Evolutionary conservation across 2,888 invertebrate genomes (phyloP).

Genomic region (Catocala sponsa): DNA sequence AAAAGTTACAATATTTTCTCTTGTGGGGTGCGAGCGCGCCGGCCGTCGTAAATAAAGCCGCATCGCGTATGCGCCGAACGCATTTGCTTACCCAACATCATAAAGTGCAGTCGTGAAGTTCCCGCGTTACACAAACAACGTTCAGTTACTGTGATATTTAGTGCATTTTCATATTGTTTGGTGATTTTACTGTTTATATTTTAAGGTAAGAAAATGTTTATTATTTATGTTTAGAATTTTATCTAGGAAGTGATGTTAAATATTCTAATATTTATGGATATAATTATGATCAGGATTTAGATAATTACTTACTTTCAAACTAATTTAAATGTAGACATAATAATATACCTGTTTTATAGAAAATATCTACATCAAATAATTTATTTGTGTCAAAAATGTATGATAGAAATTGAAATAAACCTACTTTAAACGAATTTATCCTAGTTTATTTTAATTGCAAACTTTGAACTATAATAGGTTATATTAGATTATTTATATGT

Average conservation of each 20-base stretch:
- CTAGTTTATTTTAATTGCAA: no score
- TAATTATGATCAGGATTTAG: no score
- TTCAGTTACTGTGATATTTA: conserved; percentile 28
- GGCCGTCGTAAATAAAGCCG: conserved; percentile 42
- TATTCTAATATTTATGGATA: no score
- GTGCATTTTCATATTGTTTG: conserved; percentile 27
- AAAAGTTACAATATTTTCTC: not conserved
- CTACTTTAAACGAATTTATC: no score
- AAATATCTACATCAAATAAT: no score
- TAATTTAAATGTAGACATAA: no score
- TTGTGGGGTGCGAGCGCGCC: conserved; percentile 28
- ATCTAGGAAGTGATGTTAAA: not conserved
- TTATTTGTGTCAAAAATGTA: no score
- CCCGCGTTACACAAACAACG: conserved; percentile 8
- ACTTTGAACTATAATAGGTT: no score
- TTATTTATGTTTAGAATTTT: not conserved
- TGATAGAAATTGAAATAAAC: no score
- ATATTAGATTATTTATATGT: no score
- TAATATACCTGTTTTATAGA: no score
- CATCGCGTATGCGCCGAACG: conserved; percentile 35
- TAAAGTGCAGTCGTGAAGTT: conserved; percentile 42
- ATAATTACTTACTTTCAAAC: no score
- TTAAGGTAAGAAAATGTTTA: conserved; percentile 3
- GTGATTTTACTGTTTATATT: not conserved
- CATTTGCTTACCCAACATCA: conserved; percentile 48